A percentile compares a stretch with the other conserved stretches of the same genome.
Conservation (phyloP, 1,140 invertebrate species). For the Saccostrea glomerata region DNA sequence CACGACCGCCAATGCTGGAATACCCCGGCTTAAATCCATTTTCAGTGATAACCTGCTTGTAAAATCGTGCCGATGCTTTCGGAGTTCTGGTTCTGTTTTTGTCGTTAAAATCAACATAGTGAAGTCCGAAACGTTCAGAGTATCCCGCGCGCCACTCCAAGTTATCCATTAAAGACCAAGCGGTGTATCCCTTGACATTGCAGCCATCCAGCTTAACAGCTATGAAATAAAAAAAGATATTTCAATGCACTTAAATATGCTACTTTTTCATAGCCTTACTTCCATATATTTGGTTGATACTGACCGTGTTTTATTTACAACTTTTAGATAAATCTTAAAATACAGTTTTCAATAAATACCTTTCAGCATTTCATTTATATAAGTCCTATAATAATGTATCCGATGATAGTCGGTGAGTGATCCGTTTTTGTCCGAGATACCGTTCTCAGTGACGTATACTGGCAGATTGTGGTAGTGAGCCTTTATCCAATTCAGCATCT, state of each 20-base stretch:
- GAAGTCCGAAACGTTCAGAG: constrained; percentile 85
- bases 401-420: constrained; percentile 81
- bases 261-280: not conserved
- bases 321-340: too few relatives aligned
- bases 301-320: too few relatives aligned
- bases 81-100: constrained; percentile 83
- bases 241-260: not conserved
- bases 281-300: too few relatives aligned
- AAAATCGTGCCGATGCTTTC: constrained; percentile 84
- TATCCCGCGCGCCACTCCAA: constrained; percentile 86
- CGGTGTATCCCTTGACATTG: constrained; percentile 84
- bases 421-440: constrained; percentile 80
- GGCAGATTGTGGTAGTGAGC: constrained; percentile 82
- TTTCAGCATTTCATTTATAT: constrained; percentile 84
- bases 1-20: constrained; percentile 41
- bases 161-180: constrained; percentile 89
- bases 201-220: constrained; percentile 82
- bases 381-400: constrained; percentile 81
- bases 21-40: constrained; percentile 65
- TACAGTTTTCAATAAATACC: constrained; percentile 53
- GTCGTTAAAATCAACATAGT: constrained; percentile 86
- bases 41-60: constrained; percentile 64
- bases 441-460: constrained; percentile 87
- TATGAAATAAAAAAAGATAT: constrained; percentile 48
- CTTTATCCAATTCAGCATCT: constrained; percentile 84